A percentile compares a stretch with the other conserved stretches of the same genome.
Evolutionary conservation across 2,113 vertebrate genomes (phyloP).

Genomic region (Cromileptes altivelis): DNA sequence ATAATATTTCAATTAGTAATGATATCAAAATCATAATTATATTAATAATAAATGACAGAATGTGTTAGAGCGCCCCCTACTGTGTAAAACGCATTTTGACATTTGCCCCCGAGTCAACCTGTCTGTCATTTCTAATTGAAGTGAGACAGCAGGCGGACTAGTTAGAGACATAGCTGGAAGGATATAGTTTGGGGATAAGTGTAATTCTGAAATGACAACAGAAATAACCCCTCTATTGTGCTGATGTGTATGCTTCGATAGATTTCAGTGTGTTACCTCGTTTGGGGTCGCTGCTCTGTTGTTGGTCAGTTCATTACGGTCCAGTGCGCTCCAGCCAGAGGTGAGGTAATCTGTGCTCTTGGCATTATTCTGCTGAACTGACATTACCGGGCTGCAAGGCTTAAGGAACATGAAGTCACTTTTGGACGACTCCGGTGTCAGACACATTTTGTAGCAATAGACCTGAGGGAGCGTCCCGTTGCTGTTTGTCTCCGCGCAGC

Average conservation of each 20-base stretch:
- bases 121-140: constrained; percentile 10
- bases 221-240: no score
- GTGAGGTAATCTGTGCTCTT: constrained; percentile 81
- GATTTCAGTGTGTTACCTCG: constrained; percentile 72
- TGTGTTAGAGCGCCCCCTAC: background rate
- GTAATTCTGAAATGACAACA: background rate
- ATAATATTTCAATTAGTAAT: background rate
- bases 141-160: background rate
- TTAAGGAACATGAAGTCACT: constrained; percentile 94
- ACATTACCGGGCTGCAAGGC: constrained; percentile 84
- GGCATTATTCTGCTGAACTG: constrained; percentile 83
- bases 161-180: background rate
- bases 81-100: constrained; percentile 11
- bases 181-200: background rate
- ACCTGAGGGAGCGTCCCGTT: constrained; percentile 78
- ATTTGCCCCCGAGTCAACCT: background rate
- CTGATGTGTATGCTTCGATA: background rate
- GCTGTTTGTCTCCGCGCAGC: constrained; percentile 73
- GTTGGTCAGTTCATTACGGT: constrained; percentile 60
- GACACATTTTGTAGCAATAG: constrained; percentile 92
- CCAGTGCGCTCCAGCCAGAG: constrained; percentile 80
- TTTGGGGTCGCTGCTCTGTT: constrained; percentile 80
- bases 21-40: no score
- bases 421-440: constrained; percentile 89
- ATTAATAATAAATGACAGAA: no score